These are phyloP conservation scores for Sceloporus tristichus DNA, from an alignment of 2,113 vertebrate genomes.

Conservation along the genomic window DNA sequence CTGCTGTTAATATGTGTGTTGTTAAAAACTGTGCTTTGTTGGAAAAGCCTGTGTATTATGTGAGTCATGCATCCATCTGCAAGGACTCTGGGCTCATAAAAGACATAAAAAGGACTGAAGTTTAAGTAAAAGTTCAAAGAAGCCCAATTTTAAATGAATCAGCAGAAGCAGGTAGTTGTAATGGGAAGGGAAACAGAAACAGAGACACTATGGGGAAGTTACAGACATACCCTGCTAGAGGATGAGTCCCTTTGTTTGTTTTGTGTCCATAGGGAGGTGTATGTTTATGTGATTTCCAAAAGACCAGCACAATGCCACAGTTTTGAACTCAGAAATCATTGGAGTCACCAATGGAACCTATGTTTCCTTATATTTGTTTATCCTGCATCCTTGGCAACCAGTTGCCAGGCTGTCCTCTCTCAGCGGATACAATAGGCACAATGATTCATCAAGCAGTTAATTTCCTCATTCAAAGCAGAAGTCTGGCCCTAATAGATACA, in stretches of 20 bases:
- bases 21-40: constrained; percentile 30
- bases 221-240: constrained; percentile 24
- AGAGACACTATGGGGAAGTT: constrained; percentile 6
- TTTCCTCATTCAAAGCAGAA: constrained; percentile 51
- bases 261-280: constrained; percentile 65
- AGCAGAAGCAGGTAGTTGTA: neutral
- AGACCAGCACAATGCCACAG: constrained; percentile 32
- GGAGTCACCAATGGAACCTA: constrained; percentile 53
- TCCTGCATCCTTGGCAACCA: constrained; percentile 45
- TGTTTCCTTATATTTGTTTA: constrained; percentile 67
- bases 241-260: constrained; percentile 51
- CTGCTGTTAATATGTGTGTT: neutral
- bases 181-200: neutral
- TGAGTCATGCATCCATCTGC: neutral
- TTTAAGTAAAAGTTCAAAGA: constrained; percentile 17
- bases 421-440: constrained; percentile 44
- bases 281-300: constrained; percentile 38
- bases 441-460: constrained; percentile 54
- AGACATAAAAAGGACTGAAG: neutral
- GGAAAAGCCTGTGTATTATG: constrained; percentile 30
- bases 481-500: neutral
- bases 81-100: neutral
- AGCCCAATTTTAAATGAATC: neutral
- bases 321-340: neutral
- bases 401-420: constrained; percentile 32